These are phyloP conservation scores for Cydia fagiglandana DNA, from an alignment of 1,140 invertebrate genomes.

Conservation along the genomic window DNA sequence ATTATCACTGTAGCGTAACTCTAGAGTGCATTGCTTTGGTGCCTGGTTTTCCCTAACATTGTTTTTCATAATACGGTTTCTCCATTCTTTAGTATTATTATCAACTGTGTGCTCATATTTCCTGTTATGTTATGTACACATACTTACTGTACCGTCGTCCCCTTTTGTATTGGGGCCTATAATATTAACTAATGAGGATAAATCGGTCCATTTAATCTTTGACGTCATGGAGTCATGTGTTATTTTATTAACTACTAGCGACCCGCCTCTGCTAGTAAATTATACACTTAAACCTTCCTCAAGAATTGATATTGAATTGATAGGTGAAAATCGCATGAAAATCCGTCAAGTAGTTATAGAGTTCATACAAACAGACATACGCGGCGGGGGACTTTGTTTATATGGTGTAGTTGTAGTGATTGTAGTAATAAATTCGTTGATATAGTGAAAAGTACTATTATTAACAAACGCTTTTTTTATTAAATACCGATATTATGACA, in stretches of 20 bases:
- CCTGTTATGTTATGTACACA: slow-evolving; percentile 18
- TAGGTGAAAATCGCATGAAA: too few relatives aligned
- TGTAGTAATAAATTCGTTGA: neutral
- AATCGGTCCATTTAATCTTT: neutral
- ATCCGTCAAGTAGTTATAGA: too few relatives aligned
- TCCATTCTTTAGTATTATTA: neutral
- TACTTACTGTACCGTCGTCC: neutral
- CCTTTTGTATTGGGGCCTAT: neutral
- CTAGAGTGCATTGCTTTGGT: neutral
- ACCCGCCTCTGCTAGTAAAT: too few relatives aligned
- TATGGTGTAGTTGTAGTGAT: too few relatives aligned
- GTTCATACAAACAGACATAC: too few relatives aligned
- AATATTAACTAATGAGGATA: neutral
- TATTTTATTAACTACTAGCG: neutral
- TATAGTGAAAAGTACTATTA: neutral
- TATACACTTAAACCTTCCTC: too few relatives aligned
- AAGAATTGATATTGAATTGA: too few relatives aligned
- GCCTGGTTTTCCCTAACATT: slow-evolving; percentile 11
- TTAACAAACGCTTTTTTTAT: neutral
- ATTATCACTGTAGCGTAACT: neutral
- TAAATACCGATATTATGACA: too few relatives aligned
- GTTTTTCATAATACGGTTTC: neutral
- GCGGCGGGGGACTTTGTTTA: too few relatives aligned
- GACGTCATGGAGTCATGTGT: neutral
- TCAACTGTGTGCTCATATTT: neutral